Evolutionary conservation across 2,888 invertebrate genomes (phyloP).

Genomic region (Ichneumon xanthorius): DNA sequence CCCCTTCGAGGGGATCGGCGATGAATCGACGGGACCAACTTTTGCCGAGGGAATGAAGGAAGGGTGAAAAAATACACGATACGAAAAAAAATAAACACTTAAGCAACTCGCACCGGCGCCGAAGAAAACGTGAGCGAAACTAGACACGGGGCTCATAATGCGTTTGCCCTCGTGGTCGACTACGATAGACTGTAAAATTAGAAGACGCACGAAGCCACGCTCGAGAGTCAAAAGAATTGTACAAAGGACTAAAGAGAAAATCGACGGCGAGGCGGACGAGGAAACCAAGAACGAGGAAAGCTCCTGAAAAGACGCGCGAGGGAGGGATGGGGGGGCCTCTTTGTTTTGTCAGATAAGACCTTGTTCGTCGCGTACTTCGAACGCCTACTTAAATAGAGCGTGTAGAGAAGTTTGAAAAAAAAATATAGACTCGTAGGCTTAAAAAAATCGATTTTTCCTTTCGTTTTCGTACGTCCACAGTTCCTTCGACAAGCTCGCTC

Average conservation of each 20-base stretch:
- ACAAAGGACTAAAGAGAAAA: conserved; percentile 69
- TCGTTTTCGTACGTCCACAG: neutral
- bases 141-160: conserved; percentile 75
- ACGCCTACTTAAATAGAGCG: neutral
- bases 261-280: conserved; percentile 66
- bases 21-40: conserved; percentile 9
- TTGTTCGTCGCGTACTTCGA: neutral
- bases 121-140: conserved; percentile 73
- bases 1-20: neutral
- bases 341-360: neutral
- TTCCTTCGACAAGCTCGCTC: conserved; percentile 1
- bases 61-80: neutral
- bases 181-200: conserved; percentile 80
- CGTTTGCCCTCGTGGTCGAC: conserved; percentile 78
- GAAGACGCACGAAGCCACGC: conserved; percentile 78
- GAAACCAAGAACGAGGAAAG: conserved; percentile 59
- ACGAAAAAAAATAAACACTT: conserved; percentile 41
- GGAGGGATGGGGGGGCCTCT: neutral
- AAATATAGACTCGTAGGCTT: neutral
- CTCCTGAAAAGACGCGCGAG: conserved; percentile 10
- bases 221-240: conserved; percentile 73
- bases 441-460: neutral
- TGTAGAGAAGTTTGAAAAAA: neutral
- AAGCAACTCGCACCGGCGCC: conserved; percentile 73
- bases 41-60: neutral